Evolutionary conservation across 2,797 vertebrate species (phyloP), one percentile per base, ranked within the genome.

Genomic region (Gymnothorax javanicus): DNA sequence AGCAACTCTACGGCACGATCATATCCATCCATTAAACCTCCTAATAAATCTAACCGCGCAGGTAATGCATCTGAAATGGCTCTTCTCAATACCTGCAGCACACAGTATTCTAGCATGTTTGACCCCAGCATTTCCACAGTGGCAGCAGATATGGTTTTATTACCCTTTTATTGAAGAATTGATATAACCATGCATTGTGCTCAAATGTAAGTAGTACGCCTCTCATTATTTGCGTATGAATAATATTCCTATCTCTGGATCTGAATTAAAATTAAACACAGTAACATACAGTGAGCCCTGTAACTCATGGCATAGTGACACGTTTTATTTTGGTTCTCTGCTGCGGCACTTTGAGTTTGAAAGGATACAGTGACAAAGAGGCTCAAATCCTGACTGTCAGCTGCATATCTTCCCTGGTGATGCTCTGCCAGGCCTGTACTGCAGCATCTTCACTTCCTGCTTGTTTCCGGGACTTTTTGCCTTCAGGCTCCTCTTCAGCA

Each of bases 211-310:
- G 62, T 64, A 23, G 17, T 20, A 64, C 6, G 62, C 23, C 20
- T 20, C 62, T 23, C 23, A 64, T 64, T 43, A 89, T 84, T 94
- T 93, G 93, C 90, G 89, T 89, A 89, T 90, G 86, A 91, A 94
- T 92, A 91, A 88, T 84, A 93, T 93, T 92, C 89, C 91, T 85
- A 75, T 87, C 88, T 25, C 2, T 82, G 87, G 87, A 27, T 15
- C 94, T 94, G 94, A 90, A 93, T 93, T 71, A 59, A 7, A 59
- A 59, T 59, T 59, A 9, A 59, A 13, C 58, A 59, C 13, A 59
- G 1, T 8, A 59, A 43, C 33, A 43, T 43, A 43, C 33, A 43
- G 33, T 43, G 2, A 43, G 33, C 33, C 33, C 33, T 43, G 33
- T 43, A 43, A 43, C 33, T 43, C 33, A 43, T 1, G 33, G 33